These are phyloP conservation scores for Temnothorax curvispinosus DNA, from an alignment of 1,140 invertebrate species.

Conservation along the genomic window DNA sequence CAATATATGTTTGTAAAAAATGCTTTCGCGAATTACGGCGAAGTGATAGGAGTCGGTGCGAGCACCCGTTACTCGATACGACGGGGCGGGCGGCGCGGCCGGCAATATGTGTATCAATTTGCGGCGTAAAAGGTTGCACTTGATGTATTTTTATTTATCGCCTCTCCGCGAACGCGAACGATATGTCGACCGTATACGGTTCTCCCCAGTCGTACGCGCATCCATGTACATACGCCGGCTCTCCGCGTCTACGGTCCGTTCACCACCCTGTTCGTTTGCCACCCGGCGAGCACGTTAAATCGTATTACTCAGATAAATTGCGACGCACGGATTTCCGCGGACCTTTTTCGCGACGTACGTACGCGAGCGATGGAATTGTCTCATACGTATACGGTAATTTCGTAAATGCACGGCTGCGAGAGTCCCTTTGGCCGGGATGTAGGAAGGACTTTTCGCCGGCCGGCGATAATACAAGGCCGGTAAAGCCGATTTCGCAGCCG, in stretches of 20 bases:
- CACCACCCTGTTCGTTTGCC: conserved; percentile 68
- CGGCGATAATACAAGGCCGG: conserved; percentile 59
- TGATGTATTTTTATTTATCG: conserved; percentile 83
- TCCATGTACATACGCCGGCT: conserved; percentile 52
- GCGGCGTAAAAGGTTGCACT: conserved; percentile 80
- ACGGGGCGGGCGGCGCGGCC: conserved; percentile 27
- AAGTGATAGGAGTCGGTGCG: neutral
- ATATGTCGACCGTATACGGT: conserved; percentile 33
- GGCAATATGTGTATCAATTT: conserved; percentile 78
- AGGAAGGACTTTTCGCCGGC: conserved; percentile 58
- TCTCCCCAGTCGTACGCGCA: conserved; percentile 33
- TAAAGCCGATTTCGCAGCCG: conserved; percentile 64
- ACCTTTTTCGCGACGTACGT: conserved; percentile 70
- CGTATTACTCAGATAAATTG: conserved; percentile 80
- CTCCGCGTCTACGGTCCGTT: conserved; percentile 63
- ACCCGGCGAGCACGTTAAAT: conserved; percentile 75
- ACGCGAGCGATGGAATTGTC: conserved; percentile 76
- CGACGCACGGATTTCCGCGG: conserved; percentile 69
- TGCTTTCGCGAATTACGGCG: conserved; percentile 40
- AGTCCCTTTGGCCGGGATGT: conserved; percentile 30
- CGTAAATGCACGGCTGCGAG: conserved; percentile 63
- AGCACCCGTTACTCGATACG: conserved; percentile 64
- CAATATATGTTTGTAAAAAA: conserved; percentile 36
- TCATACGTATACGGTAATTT: conserved; percentile 70
- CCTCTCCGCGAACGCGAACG: conserved; percentile 73